Evolutionary conservation across 2,797 vertebrate genomes (phyloP).

Genomic region (Anableps anableps): DNA sequence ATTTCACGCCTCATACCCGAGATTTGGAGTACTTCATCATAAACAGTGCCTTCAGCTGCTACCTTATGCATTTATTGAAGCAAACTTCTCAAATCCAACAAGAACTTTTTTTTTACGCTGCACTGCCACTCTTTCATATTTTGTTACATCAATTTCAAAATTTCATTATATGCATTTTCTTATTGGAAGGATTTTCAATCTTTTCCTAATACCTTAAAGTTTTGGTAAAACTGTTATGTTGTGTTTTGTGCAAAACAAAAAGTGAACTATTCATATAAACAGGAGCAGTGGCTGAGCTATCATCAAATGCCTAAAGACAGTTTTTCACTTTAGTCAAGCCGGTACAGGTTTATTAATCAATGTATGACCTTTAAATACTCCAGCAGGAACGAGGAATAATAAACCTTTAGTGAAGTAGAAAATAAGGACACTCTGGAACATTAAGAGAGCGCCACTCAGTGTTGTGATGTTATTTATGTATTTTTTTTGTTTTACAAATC

Average conservation of each 20-base stretch:
- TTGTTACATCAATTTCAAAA: background rate
- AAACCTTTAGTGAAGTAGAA: slow-evolving; percentile 39
- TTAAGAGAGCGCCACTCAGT: slow-evolving; percentile 12
- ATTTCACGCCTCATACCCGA: slow-evolving; percentile 33
- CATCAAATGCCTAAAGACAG: background rate
- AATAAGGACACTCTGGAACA: slow-evolving; percentile 6
- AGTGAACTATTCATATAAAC: background rate
- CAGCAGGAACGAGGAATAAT: slow-evolving; percentile 40
- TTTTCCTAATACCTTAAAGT: background rate
- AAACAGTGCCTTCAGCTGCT: background rate
- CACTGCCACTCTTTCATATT: background rate
- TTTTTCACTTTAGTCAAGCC: background rate
- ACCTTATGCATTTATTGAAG: slow-evolving; percentile 33
- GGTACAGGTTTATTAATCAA: slow-evolving; percentile 46
- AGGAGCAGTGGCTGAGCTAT: background rate
- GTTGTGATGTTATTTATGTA: background rate
- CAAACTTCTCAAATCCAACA: slow-evolving; percentile 2
- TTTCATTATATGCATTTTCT: background rate
- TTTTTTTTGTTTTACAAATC: background rate
- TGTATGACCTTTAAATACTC: slow-evolving; percentile 23
- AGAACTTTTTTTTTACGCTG: background rate
- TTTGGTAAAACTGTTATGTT: background rate
- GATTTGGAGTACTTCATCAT: slow-evolving; percentile 9
- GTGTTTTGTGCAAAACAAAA: background rate
- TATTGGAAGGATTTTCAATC: background rate